Percentiles rank a stretch among this genome's conserved stretches.
Conservation (phyloP, 2,888 invertebrate species). For the Meganola albula region DNA sequence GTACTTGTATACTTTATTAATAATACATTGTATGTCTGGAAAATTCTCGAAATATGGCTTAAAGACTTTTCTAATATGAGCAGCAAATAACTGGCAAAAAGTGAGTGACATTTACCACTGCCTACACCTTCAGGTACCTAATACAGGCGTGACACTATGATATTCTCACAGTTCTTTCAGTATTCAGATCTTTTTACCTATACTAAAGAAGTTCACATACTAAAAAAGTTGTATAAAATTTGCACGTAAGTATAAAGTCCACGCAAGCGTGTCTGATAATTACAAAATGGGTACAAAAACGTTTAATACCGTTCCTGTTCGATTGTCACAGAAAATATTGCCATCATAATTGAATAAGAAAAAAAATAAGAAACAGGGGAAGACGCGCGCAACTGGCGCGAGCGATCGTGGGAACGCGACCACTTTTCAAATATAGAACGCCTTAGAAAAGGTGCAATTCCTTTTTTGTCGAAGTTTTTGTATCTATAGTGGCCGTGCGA, state of each 20-base stretch:
- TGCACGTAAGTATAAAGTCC: background rate
- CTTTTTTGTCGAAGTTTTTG: slow-evolving; percentile 62
- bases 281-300: slow-evolving; percentile 21
- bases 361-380: slow-evolving; percentile 58
- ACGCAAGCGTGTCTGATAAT: slow-evolving; percentile 8
- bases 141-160: too few relatives aligned
- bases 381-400: slow-evolving; percentile 73
- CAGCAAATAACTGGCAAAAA: too few relatives aligned
- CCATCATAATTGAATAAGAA: slow-evolving; percentile 45
- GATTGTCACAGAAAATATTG: slow-evolving; percentile 58
- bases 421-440: slow-evolving; percentile 71
- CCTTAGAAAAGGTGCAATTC: slow-evolving; percentile 76
- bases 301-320: slow-evolving; percentile 37
- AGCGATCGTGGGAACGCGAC: slow-evolving; percentile 75
- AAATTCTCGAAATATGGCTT: too few relatives aligned
- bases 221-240: too few relatives aligned
- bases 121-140: too few relatives aligned
- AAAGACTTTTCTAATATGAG: too few relatives aligned
- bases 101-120: too few relatives aligned
- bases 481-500: slow-evolving; percentile 53
- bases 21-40: too few relatives aligned
- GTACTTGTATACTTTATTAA: too few relatives aligned
- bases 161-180: too few relatives aligned
- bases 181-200: too few relatives aligned
- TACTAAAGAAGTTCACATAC: too few relatives aligned